Conservation (phyloP, 2,113 vertebrate species). For the Chelonoidis abingdonii region DNA sequence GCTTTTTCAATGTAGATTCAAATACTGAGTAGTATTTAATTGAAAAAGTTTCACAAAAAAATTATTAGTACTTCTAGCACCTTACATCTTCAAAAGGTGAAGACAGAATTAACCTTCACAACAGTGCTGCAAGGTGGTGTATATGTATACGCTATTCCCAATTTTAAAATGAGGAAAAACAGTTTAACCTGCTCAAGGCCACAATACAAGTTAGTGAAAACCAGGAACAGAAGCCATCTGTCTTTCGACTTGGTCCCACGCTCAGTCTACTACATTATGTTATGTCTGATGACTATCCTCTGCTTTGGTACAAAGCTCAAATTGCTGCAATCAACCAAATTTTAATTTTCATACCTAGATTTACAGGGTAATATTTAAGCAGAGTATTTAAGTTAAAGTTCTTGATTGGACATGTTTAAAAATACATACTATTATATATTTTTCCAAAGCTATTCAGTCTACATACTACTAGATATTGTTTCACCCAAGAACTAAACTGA, state of each 20-base stretch:
- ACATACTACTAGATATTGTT: neutral
- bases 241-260: neutral
- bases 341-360: neutral
- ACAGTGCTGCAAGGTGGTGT: neutral
- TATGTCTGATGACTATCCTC: neutral
- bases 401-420: neutral
- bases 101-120: slow-evolving; percentile 4
- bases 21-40: neutral
- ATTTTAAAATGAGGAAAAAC: neutral
- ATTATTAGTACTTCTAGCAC: neutral
- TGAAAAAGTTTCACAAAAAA: neutral
- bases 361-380: neutral
- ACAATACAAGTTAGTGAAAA: neutral
- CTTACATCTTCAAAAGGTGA: neutral
- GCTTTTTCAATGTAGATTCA: neutral
- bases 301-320: neutral
- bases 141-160: neutral
- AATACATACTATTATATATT: neutral
- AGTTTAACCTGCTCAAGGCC: neutral
- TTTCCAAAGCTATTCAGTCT: neutral
- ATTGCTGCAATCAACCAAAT: neutral
- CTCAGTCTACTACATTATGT: neutral
- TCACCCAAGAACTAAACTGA: neutral
- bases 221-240: neutral
- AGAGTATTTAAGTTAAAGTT: neutral